Base-by-base conservation (phyloP, 2,113 vertebrate species). In the Vicugna pacos region DNA sequence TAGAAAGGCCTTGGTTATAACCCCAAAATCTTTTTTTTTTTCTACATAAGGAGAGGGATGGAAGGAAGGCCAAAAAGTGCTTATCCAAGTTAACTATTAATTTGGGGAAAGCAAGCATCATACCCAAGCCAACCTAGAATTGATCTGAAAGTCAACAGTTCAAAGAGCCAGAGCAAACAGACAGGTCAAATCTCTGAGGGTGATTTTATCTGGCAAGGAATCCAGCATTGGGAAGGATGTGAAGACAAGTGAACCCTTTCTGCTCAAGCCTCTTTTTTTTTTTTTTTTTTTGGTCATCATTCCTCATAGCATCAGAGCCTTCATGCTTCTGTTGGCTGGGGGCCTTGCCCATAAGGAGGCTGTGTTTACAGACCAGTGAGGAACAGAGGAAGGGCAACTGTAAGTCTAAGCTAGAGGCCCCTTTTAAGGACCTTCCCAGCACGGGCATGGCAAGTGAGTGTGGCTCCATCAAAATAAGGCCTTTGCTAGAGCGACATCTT, bases 111-210 rank as follows among this genome's bases (percentile, higher is more conserved):
- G 89, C 73, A 97, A 62, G 93, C 97, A 98, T 97, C 75, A 96
- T 94, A 98, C 82, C 48, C 28, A 85, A 97, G 97, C 97, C 97
- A 98, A 96, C 48, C 48, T 93, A 97, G 82, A 97, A 97, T 98
- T 98, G 96, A 98, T 98, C 98, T 98, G 98, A 97, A 98, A 98
- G 98, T 98, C 98, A 98, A 97, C 96, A 97, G 89, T 95, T 97
- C 89, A 95, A 98, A 96, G 95, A 97, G 96, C 97, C 95, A 97
- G 97, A 97, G 93, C 85, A 96, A 98, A 98, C 96, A 96, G 64
- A 35, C 22, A 35, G 98, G 97, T 97, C 98, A 97, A 91, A 95
- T 97, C 94, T 96, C 94, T 83, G 85, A 97, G 96, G 91, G 93
- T 97, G 97, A 98, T 95, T 95, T 95, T 95, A 73, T 96, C 92